Conservation (phyloP, 2,797 vertebrate species). For the Knipowitschia caucasica region DNA sequence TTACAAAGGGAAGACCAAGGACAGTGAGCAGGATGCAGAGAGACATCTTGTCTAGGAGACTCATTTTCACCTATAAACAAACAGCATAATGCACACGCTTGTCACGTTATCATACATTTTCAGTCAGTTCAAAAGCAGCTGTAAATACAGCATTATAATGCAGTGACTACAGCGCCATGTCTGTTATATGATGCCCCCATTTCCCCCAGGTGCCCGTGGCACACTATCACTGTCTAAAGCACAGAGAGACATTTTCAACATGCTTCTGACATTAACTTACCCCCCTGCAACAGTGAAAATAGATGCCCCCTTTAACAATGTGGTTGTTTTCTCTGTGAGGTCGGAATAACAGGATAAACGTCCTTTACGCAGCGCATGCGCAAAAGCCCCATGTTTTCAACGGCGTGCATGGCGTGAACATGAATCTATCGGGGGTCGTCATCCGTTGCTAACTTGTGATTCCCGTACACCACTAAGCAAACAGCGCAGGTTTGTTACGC, state of each 20-base stretch:
- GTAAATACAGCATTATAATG: background rate
- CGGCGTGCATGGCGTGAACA: too few species aligned
- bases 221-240: background rate
- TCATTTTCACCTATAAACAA: constrained; percentile 29
- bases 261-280: constrained; percentile 35
- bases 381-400: constrained; percentile 10
- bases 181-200: background rate
- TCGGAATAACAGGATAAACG: constrained; percentile 23
- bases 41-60: constrained; percentile 51
- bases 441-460: too few species aligned
- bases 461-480: constrained; percentile 32
- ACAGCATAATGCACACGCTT: background rate
- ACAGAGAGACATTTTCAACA: background rate
- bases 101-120: constrained; percentile 21
- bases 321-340: constrained; percentile 7
- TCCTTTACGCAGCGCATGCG: constrained; percentile 46
- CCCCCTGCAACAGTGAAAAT: constrained; percentile 19
- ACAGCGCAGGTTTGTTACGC: constrained; percentile 6
- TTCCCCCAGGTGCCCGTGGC: background rate
- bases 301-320: constrained; percentile 1
- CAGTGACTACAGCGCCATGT: background rate
- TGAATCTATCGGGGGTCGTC: too few species aligned
- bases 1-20: constrained; percentile 32
- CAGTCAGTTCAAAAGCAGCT: constrained; percentile 14
- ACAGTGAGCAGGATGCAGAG: constrained; percentile 31